Percentiles rank a stretch among this genome's conserved stretches.
These are phyloP conservation scores for Aspidiotus rigidus DNA, from an alignment of 2,888 invertebrate genomes.

Conservation along the genomic window DNA sequence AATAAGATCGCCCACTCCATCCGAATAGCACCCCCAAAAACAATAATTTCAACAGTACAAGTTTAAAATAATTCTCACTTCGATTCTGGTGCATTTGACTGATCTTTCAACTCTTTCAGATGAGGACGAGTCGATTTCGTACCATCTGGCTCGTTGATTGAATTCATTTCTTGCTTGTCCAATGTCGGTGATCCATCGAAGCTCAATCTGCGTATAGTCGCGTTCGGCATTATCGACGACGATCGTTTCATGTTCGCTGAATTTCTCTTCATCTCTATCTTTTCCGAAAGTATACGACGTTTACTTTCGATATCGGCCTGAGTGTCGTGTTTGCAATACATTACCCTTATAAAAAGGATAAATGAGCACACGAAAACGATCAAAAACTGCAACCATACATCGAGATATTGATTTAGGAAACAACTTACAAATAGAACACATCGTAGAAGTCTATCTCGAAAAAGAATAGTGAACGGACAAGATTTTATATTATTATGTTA, in stretches of 20 bases:
- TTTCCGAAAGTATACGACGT: conserved; percentile 26
- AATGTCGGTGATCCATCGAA: conserved; percentile 1
- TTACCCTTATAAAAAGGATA: conserved; percentile 28
- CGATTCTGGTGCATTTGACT: no score
- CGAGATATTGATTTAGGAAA: neutral
- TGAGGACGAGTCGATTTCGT: conserved; percentile 24
- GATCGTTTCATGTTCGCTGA: conserved; percentile 26
- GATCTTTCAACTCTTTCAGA: conserved; percentile 24
- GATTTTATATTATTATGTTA: no score
- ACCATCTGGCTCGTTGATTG: conserved; percentile 1
- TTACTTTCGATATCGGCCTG: conserved; percentile 29
- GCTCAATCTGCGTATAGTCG: neutral
- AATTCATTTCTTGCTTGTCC: conserved; percentile 8
- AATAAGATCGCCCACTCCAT: no score
- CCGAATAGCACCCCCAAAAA: no score
- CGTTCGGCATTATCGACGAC: conserved; percentile 17
- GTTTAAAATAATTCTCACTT: no score
- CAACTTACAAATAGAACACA: no score
- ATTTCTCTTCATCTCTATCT: conserved; percentile 30
- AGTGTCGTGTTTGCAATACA: conserved; percentile 28
- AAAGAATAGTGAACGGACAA: no score
- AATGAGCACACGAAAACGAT: conserved; percentile 28
- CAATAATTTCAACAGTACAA: no score
- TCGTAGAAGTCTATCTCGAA: no score
- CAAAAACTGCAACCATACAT: conserved; percentile 13